Base-by-base conservation (phyloP, 2,113 vertebrate species). In the Pagrus major region DNA sequence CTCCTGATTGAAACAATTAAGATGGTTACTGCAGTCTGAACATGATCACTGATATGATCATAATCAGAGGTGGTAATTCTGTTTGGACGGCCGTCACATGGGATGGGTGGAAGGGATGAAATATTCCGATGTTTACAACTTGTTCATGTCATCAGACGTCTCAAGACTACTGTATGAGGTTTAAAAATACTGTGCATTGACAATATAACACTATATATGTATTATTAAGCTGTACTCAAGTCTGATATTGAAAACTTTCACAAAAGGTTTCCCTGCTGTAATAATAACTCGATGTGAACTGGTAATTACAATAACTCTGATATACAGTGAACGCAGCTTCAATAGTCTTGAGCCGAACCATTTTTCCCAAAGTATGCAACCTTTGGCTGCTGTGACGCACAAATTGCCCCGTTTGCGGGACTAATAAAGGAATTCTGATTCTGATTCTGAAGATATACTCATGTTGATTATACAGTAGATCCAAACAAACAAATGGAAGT, bases 1-100 rank as follows among this genome's bases (percentile, higher is more conserved):
- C 94, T 94, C 83, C 95, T 95, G 75, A 66, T 77, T 1, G 63
- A 15, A 6, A 71, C n/a, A 60, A 51, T 14, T 51, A 52, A 83
- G 9, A 56, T 3, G 60, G 0, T 39, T 1, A 1, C 21, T 11
- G 33, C 61, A 80, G 35, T 6, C 14, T 20, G 5, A 27, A 4
- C 29, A 55, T 29, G 29, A 39, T 25, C 31, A 64, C 39, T 14
- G 15, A 58, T 31, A 15, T 7, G 37, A n/a, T n/a, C n/a, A n/a
- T 27, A 71, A 60, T 54, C 46, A 41, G 27, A 44, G n/a, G 37
- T 0, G n/a, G 25, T 25, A 4, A 21, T 6, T 10, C n/a, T 49
- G 16, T 23, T 25, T 41, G 39, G 41, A 42, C 15, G 41, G 16
- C 29, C 9, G 14, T 55, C 27, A 39, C 9, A 29, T 20, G 0